Conservation (phyloP, 2,888 invertebrate genomes). For the Pyrochroa serraticornis region DNA sequence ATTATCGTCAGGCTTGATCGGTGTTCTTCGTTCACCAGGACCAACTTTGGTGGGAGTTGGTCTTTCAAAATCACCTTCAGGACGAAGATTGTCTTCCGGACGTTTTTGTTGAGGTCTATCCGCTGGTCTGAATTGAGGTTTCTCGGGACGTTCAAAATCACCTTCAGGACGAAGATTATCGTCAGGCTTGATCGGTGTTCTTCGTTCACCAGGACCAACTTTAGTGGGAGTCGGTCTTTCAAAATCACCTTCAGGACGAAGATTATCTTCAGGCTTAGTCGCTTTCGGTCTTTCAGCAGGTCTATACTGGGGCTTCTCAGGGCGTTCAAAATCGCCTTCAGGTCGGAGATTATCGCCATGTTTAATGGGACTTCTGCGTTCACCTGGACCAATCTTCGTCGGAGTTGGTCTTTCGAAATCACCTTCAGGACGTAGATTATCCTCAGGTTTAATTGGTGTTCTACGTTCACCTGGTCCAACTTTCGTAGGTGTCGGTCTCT, state of each 20-base stretch:
- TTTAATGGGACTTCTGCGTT: conserved; percentile 54
- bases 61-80: conserved; percentile 64
- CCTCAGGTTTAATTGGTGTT: conserved; percentile 49
- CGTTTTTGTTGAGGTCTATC: conserved; percentile 57
- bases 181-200: conserved; percentile 54
- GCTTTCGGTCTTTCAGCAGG: conserved; percentile 52
- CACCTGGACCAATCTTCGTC: conserved; percentile 55
- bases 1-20: conserved; percentile 61
- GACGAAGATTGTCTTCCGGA: conserved; percentile 64
- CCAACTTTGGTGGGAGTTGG: conserved; percentile 58
- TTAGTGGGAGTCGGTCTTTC: conserved; percentile 56
- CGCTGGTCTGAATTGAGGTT: conserved; percentile 55
- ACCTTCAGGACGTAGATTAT: conserved; percentile 58
- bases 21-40: conserved; percentile 59
- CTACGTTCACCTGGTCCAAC: conserved; percentile 49
- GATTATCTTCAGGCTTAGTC: conserved; percentile 60
- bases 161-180: conserved; percentile 61
- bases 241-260: conserved; percentile 62
- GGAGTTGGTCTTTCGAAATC: conserved; percentile 57
- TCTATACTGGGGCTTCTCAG: conserved; percentile 36
- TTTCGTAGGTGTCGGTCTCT: conserved; percentile 59
- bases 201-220: conserved; percentile 58
- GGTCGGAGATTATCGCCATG: conserved; percentile 68
- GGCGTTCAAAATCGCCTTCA: conserved; percentile 56
- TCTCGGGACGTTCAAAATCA: conserved; percentile 58